phyloP scores from a whole-genome alignment of 2,888 invertebrate species.

The Andrena praecox region DNA sequence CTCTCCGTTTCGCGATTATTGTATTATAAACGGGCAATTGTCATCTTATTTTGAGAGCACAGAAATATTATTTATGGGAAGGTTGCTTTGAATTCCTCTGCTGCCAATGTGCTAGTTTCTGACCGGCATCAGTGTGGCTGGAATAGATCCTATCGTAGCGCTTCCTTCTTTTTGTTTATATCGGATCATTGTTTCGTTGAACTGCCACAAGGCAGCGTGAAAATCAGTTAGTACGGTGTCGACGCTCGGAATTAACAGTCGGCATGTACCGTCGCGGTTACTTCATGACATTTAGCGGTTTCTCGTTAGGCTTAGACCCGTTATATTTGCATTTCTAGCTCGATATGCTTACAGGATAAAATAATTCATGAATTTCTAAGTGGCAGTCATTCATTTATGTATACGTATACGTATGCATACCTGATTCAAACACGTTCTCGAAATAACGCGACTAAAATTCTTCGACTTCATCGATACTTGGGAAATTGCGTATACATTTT shows the following conservation, averaged over 20 bases:
- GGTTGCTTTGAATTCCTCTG: no score
- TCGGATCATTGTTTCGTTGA: background rate
- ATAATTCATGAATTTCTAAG: conserved; percentile 16
- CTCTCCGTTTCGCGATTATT: no score
- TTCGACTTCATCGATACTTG: no score
- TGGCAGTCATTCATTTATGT: background rate
- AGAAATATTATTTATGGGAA: no score
- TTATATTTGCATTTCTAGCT: conserved; percentile 39
- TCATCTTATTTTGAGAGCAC: no score
- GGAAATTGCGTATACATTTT: no score
- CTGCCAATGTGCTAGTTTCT: no score
- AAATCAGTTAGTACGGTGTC: conserved; percentile 18
- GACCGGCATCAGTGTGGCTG: background rate
- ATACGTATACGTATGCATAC: background rate
- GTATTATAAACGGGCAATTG: no score
- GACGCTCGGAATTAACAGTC: conserved; percentile 39
- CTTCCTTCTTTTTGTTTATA: background rate
- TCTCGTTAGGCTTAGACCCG: conserved; percentile 48
- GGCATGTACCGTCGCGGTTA: conserved; percentile 19
- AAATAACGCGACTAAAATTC: no score
- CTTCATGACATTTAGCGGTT: conserved; percentile 52
- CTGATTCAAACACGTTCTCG: no score
- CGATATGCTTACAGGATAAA: conserved; percentile 10
- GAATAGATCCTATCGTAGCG: background rate
- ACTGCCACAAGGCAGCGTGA: background rate